Evolutionary conservation across 2,888 invertebrate genomes (phyloP).

Genomic region (Drosophila prolongata): DNA sequence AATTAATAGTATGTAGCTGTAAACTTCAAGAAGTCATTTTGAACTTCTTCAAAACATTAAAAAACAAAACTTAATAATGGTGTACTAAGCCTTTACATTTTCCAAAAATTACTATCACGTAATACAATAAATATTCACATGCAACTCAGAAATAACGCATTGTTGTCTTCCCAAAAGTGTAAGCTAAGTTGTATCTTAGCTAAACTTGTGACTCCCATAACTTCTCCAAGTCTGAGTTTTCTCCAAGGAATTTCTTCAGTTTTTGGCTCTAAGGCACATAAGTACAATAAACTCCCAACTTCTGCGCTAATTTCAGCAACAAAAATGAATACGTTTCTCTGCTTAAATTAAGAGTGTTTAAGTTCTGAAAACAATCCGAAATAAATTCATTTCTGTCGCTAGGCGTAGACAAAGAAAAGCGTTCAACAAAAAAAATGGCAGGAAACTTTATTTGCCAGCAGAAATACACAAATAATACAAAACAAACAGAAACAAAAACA

Average conservation of each 20-base stretch:
- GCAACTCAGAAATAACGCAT: slow-evolving; percentile 6
- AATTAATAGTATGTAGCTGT: no score
- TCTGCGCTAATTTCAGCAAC: slow-evolving; percentile 59
- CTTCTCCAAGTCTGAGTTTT: slow-evolving; percentile 8
- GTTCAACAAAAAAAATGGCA: slow-evolving; percentile 18
- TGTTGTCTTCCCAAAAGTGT: slow-evolving; percentile 1
- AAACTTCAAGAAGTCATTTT: not conserved
- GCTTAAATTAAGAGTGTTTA: slow-evolving; percentile 47
- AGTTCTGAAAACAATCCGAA: slow-evolving; percentile 60
- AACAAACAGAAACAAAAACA: slow-evolving; percentile 38
- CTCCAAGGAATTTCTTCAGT: slow-evolving; percentile 17
- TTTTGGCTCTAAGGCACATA: slow-evolving; percentile 11
- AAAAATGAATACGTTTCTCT: slow-evolving; percentile 31
- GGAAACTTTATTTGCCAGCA: slow-evolving; percentile 37
- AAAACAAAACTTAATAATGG: no score
- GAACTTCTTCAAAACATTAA: no score
- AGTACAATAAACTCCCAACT: slow-evolving; percentile 49
- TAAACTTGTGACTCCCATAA: slow-evolving; percentile 21
- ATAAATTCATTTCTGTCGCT: slow-evolving; percentile 56
- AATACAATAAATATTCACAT: slow-evolving; percentile 9
- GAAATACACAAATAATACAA: slow-evolving; percentile 41
- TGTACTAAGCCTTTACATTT: not conserved
- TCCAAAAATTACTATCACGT: slow-evolving; percentile 1
- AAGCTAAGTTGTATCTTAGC: slow-evolving; percentile 20
- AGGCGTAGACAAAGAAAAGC: slow-evolving; percentile 47